Base-by-base conservation (phyloP, 2,797 vertebrate species). In the Eulemur rubriventer region DNA sequence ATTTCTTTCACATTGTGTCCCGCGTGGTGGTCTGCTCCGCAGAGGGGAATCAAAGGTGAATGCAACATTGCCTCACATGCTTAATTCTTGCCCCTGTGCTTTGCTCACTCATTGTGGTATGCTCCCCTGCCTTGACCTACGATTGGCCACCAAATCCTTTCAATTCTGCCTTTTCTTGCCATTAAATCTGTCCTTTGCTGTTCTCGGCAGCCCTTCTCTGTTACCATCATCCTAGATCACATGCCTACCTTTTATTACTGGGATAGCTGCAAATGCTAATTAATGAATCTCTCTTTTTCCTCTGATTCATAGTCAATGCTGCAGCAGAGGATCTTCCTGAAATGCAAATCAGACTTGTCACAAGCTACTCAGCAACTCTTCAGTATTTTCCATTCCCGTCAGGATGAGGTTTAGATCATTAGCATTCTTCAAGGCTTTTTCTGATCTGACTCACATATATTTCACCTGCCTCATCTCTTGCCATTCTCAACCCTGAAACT, bases 271-370 rank as follows among this genome's bases (percentile, higher is more conserved):
- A 75, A 33, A 59, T 65, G 81, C 59, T 94, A 38, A 38, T 30
- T 76, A 85, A 69, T 83, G n/a, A 33, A 9, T 55, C 9, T 52
- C 17, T 65, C 26, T 46, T 91, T 24, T 87, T 84, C 26, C 70
- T 83, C 38, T 78, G 80, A 65, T 78, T 95, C 81, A 70, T 41
- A 33, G 14, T 67, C 20, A 81, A 8, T 7, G 35, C 85, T 88
- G 43, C 41, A 57, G 55, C 55, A 78, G 2, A 78, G 24, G 43
- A 79, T 73, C 86, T 75, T 80, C 48, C 61, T 63, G 46, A 80
- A 92, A 90, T 85, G 35, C 55, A 92, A 79, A 69, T 82, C 65
- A 82, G 50, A 72, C 65, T 26, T 95, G 38, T 70, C 85, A 94
- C 26, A 35, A 94, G 30, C 26, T 88, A 48, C 30, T 52, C 50